Evolutionary conservation across 2,113 vertebrate genomes (phyloP), one percentile per base, ranked within the genome.

Genomic region (Tautogolabrus adspersus): DNA sequence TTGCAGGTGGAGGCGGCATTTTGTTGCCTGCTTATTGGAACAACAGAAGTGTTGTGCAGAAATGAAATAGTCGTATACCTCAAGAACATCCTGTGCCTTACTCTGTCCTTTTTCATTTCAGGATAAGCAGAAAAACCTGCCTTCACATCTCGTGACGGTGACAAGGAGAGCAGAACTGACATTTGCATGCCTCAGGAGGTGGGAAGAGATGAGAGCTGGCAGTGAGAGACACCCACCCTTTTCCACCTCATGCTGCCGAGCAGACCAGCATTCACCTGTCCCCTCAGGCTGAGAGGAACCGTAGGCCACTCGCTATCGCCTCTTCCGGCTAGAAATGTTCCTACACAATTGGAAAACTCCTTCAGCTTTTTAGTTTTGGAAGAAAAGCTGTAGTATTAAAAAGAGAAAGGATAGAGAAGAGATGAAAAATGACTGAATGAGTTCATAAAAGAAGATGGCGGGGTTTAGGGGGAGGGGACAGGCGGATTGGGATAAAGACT

Each of bases 381-480:
- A 58, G n/a, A 68, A 47, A 37, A 34, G 34, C n/a, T 46, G 49
- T 40, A 37, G 49, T 19, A n/a, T 15, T 9, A 16, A 40, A 60
- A 38, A 63, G 80, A 16, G 40, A 61, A 18, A 62, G 40, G 6
- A 3, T 3, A 10, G 30, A 30, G 26, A 15, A 2, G 23, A 12
- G 46, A 40, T 77, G 68, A 80, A 58, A 74, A 77, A 85, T 83
- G 91, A 88, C 83, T 84, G 84, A 89, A 88, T 87, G 75, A 67
- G 79, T 73, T 79, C 83, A 88, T 64, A 71, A 67, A 15, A 57
- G 38, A 6, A 22, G 46, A 47, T 38, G 46, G 57, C 0, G 23
- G 18, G 26, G 8, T n/a, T 26, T 12, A 38, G 65, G 46, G 52
- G 47, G 56, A 10, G 46, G 38, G 51, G 65, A 34, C 42, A 5